These are phyloP conservation scores for Enteromius anoplus DNA, from an alignment of 2,797 vertebrate species.

Conservation along the genomic window DNA sequence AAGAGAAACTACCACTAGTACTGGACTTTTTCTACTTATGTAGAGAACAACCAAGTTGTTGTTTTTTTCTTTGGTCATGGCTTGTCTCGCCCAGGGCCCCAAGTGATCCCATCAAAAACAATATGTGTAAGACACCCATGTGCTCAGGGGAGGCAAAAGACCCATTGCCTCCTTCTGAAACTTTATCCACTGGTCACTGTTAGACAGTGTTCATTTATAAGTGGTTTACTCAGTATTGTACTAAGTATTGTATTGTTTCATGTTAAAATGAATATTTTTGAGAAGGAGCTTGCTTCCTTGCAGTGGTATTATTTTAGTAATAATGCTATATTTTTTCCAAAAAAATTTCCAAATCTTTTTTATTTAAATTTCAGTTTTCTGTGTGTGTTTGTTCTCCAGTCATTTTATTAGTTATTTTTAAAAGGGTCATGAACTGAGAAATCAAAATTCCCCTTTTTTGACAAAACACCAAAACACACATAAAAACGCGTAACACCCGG, in stretches of 20 bases:
- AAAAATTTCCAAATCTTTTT: not conserved
- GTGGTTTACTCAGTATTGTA: too few relatives aligned
- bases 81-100: not conserved
- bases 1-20: not conserved
- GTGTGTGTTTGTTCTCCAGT: too few relatives aligned
- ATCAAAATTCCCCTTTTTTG: too few relatives aligned
- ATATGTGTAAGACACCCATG: conserved; percentile 4
- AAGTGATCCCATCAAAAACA: conserved; percentile 8
- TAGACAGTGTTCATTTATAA: not conserved
- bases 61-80: not conserved
- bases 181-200: not conserved
- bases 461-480: too few relatives aligned
- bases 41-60: not conserved
- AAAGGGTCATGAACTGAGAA: too few relatives aligned
- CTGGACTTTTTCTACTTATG: not conserved
- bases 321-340: too few relatives aligned
- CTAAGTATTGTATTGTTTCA: too few relatives aligned
- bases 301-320: too few relatives aligned
- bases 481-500: too few relatives aligned
- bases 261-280: too few relatives aligned
- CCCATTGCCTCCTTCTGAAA: not conserved
- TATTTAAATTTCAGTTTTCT: not conserved
- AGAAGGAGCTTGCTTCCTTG: too few relatives aligned
- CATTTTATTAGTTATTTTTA: too few relatives aligned
- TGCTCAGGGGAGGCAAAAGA: not conserved